Conservation (phyloP, 1,140 invertebrate genomes). For the Sarcophaga bullata region DNA sequence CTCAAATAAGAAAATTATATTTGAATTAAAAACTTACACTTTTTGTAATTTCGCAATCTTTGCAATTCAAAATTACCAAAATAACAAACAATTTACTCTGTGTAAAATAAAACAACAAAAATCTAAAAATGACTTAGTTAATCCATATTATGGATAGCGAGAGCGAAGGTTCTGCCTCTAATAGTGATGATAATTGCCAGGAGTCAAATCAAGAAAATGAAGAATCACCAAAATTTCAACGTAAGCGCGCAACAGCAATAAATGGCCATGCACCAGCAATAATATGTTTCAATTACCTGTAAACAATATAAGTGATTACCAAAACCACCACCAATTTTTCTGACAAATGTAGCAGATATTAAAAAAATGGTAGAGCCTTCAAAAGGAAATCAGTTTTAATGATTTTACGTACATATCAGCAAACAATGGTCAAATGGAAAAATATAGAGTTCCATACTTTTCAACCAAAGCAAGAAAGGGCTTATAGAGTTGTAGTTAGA, state of each 20-base stretch:
- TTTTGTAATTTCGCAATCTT: no score
- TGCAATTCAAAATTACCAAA: no score
- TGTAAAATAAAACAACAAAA: background rate
- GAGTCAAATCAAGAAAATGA: background rate
- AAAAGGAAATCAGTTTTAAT: background rate
- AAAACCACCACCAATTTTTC: no score
- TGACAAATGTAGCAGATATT: no score
- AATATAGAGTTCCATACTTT: no score
- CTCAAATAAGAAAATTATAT: no score
- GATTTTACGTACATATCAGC: conserved; percentile 7
- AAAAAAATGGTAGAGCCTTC: background rate
- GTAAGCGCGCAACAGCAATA: background rate
- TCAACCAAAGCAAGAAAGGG: no score
- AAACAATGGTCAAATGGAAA: conserved; percentile 1
- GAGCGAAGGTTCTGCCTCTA: background rate
- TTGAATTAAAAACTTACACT: no score
- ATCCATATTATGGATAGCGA: background rate
- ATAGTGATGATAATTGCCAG: background rate
- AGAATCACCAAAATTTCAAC: background rate
- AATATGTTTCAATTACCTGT: background rate
- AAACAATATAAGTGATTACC: no score
- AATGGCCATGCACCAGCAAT: background rate
- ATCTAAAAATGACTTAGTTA: background rate
- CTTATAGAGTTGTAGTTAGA: conserved; percentile 6
- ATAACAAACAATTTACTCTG: no score